Base-by-base conservation (phyloP, 1,140 invertebrate genomes). In the Glossosoma conforme region DNA sequence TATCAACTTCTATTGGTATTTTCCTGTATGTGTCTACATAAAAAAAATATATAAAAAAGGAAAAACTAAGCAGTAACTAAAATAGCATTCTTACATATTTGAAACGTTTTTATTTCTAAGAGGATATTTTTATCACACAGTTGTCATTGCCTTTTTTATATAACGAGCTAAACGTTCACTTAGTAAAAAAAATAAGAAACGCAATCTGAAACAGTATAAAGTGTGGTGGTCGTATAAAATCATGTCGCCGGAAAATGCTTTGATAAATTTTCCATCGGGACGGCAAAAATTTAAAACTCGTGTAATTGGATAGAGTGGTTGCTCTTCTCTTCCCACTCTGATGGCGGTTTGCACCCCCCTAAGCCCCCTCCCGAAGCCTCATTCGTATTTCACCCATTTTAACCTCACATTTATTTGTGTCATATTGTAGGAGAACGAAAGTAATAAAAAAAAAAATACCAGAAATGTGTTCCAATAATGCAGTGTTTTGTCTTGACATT, bases 231-330 rank as follows among this genome's bases (percentile, higher is more conserved):
- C 15, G 15, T 13, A 33, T 13, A 33, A 33, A 33, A 3, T 15
- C 32, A 3, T 15, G 11, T 33, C 25, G 6, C 25, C 6, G 25
- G 25, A n/a, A 28, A 28, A 28, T 15, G 32, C 32, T 33, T 33
- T 33, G 32, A 33, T 33, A 33, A 33, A 33, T 33, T 33, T 33
- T 33, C 32, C 32, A 33, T 33, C 32, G 15, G 3, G 4, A 33
- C 32, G 32, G 32, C n/a, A 33, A 33, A 33, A 33, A 13, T 33
- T 33, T 33, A 33, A 33, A 33, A 33, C 32, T 33, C 32, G 25
- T 33, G 32, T 33, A 33, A 33, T 33, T 33, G 32, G 32, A 33
- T 33, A 33, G 32, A 33, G 32, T 33, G 32, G 32, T 33, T 33
- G 32, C 3, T 33, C n/a, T 15, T 15, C n/a, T 15, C 3, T 15